Conservation (phyloP, 2,888 invertebrate genomes). For the Cerastis rubricosa region DNA sequence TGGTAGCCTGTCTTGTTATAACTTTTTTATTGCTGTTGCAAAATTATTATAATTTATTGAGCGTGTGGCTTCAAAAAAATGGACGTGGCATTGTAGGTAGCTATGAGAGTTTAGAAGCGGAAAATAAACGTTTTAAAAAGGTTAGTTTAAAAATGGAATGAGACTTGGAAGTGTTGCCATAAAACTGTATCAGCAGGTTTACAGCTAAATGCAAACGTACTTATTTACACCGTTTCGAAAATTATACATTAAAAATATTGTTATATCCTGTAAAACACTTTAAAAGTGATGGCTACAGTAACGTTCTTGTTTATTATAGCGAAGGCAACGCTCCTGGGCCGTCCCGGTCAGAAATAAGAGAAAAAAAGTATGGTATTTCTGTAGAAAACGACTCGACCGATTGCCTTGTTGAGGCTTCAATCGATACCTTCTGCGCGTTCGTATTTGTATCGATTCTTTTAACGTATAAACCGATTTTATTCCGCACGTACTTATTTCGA, state of each 20-base stretch:
- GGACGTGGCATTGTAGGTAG: conserved; percentile 13
- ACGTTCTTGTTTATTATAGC: conserved; percentile 80
- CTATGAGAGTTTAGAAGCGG: neutral
- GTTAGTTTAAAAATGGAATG: neutral
- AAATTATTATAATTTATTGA: conserved; percentile 54
- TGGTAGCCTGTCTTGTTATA: conserved; percentile 54
- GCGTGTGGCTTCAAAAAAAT: conserved; percentile 37
- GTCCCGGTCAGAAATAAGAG: conserved; percentile 81
- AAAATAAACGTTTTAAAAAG: neutral
- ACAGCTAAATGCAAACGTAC: neutral
- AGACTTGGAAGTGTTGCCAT: neutral
- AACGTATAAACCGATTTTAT: conserved; percentile 51
- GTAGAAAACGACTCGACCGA: conserved; percentile 84
- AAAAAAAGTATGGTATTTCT: conserved; percentile 82
- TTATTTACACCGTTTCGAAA: neutral
- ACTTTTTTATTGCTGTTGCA: conserved; percentile 36
- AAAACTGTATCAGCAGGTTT: neutral
- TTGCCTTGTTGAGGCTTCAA: conserved; percentile 81
- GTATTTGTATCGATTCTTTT: conserved; percentile 70
- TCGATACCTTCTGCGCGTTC: conserved; percentile 71
- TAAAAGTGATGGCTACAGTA: conserved; percentile 72
- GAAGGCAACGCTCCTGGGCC: conserved; percentile 87
- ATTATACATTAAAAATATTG: neutral
- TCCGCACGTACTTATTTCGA: conserved; percentile 47
- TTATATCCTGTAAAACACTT: conserved; percentile 51